phyloP scores from a whole-genome alignment of 2,113 vertebrate genomes.

The Heteronetta atricapilla region DNA sequence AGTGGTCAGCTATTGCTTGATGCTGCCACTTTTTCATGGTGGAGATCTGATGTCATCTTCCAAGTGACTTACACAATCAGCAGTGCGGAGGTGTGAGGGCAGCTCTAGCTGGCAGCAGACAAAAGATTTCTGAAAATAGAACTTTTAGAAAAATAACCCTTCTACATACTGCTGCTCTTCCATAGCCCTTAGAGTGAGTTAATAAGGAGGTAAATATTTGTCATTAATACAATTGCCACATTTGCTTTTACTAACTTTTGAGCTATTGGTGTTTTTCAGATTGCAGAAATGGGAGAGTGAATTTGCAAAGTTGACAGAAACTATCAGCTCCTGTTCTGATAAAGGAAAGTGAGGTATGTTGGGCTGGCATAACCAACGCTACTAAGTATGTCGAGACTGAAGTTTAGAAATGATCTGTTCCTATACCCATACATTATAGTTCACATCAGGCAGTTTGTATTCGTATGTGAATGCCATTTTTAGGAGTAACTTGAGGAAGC shows the following conservation, averaged over 20 bases:
- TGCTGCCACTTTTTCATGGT: not conserved
- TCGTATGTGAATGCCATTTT: not conserved
- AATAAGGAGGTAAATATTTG: not conserved
- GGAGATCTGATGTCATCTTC: not conserved
- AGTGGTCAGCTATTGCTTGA: not conserved
- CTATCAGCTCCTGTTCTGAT: not conserved
- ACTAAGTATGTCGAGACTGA: not conserved
- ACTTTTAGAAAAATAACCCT: not conserved
- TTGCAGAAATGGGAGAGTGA: not conserved
- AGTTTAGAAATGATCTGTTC: not conserved
- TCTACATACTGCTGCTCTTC: not conserved
- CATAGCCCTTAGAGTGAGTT: not conserved
- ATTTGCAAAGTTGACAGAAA: not conserved
- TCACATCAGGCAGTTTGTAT: not conserved
- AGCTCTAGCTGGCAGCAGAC: not conserved
- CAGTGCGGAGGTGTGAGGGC: not conserved
- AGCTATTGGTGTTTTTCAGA: not conserved
- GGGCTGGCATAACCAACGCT: not conserved
- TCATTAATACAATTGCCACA: not conserved
- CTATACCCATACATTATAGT: not conserved
- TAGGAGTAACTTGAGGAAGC: not conserved
- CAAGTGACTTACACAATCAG: not conserved
- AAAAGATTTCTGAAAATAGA: not conserved
- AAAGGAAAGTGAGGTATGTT: not conserved
- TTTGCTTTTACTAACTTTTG: not conserved